These are phyloP conservation scores for Platycnemis pennipes DNA, from an alignment of 2,888 invertebrate species.

Conservation along the genomic window DNA sequence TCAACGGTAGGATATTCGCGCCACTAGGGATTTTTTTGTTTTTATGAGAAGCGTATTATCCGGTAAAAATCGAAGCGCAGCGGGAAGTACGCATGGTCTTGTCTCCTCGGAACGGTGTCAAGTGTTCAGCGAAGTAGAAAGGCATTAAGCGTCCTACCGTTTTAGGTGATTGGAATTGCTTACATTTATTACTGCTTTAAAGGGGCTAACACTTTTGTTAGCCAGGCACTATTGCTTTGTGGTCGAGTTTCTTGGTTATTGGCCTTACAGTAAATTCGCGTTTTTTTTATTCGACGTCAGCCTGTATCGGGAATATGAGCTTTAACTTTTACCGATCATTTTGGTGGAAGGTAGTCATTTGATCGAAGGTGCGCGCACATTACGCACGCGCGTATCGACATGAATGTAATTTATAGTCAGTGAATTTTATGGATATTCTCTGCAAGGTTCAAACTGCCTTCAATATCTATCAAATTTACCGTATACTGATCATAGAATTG, in stretches of 20 bases:
- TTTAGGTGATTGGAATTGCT: conserved; percentile 5
- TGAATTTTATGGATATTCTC: no score
- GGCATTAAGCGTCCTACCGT: conserved; percentile 3
- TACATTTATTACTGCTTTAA: neutral
- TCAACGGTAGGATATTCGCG: neutral
- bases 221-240: neutral
- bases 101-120: neutral
- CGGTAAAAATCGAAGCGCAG: neutral
- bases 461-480: no score
- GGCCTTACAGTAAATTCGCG: neutral
- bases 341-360: no score
- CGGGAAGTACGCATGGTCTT: neutral
- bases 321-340: no score
- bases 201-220: neutral
- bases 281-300: neutral
- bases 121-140: neutral
- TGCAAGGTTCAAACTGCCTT: no score
- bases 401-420: no score
- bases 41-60: neutral
- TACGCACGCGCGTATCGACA: no score
- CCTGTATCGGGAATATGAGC: neutral
- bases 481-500: no score
- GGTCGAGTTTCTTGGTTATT: neutral
- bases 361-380: no score
- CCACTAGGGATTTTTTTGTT: neutral